phyloP scores from a whole-genome alignment of 2,888 invertebrate genomes.

The Odontothrips loti region DNA sequence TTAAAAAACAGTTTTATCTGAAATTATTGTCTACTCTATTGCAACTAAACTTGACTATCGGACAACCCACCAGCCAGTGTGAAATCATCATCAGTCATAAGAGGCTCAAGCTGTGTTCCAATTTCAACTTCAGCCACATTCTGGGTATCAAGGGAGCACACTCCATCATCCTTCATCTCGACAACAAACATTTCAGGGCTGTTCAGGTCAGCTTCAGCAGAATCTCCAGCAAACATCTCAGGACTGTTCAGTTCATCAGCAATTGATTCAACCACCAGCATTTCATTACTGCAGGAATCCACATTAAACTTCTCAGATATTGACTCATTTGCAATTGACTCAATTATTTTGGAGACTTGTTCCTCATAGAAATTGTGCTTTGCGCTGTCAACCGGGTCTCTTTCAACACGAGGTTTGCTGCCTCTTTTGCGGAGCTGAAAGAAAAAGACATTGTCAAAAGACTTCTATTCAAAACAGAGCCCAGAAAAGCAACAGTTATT shows the following conservation, averaged over 20 bases:
- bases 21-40: neutral
- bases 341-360: neutral
- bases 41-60: neutral
- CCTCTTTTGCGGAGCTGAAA: conserved; percentile 19
- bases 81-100: neutral
- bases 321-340: neutral
- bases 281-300: neutral
- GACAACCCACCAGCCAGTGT: neutral
- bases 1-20: neutral
- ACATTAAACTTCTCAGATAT: neutral
- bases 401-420: neutral
- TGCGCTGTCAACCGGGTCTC: neutral
- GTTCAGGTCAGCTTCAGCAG: neutral
- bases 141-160: neutral
- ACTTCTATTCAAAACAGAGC: neutral
- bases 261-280: neutral
- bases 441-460: neutral
- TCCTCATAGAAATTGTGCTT: neutral
- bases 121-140: neutral
- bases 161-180: too few relatives aligned
- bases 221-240: neutral
- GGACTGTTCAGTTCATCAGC: neutral
- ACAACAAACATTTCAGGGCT: neutral
- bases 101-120: neutral
- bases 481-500: neutral